These are phyloP conservation scores for Leguminivora glycinivorella DNA, from an alignment of 1,140 invertebrate species.

Conservation along the genomic window DNA sequence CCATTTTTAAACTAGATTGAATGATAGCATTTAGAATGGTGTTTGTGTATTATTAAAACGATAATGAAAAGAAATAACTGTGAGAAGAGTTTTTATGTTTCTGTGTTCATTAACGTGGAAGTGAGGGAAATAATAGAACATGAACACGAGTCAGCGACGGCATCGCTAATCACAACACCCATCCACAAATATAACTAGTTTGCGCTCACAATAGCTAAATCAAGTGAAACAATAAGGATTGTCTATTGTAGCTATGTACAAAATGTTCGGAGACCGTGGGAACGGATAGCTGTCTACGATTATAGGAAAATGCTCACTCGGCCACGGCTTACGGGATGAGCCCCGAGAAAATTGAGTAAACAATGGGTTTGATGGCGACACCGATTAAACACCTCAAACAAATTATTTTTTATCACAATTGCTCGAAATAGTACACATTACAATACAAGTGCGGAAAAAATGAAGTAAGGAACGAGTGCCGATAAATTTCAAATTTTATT, in stretches of 20 bases:
- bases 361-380: slow-evolving; percentile 40
- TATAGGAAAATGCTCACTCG: slow-evolving; percentile 47
- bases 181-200: slow-evolving; percentile 67
- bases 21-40: slow-evolving; percentile 21
- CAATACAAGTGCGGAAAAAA: no score
- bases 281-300: slow-evolving; percentile 53
- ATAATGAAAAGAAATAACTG: slow-evolving; percentile 25
- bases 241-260: slow-evolving; percentile 64
- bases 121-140: slow-evolving; percentile 34
- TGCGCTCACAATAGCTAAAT: slow-evolving; percentile 69
- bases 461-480: no score
- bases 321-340: slow-evolving; percentile 45
- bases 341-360: slow-evolving; percentile 43
- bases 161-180: slow-evolving; percentile 61
- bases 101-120: slow-evolving; percentile 15
- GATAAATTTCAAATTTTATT: no score
- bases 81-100: slow-evolving; percentile 15
- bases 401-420: no score
- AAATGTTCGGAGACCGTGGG: slow-evolving; percentile 65
- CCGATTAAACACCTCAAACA: slow-evolving; percentile 31
- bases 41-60: slow-evolving; percentile 19
- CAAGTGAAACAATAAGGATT: slow-evolving; percentile 74
- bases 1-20: slow-evolving; percentile 18
- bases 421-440: no score
- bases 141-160: slow-evolving; percentile 38